Conservation (phyloP, 2,888 invertebrate species). For the Eilema sororculum region DNA sequence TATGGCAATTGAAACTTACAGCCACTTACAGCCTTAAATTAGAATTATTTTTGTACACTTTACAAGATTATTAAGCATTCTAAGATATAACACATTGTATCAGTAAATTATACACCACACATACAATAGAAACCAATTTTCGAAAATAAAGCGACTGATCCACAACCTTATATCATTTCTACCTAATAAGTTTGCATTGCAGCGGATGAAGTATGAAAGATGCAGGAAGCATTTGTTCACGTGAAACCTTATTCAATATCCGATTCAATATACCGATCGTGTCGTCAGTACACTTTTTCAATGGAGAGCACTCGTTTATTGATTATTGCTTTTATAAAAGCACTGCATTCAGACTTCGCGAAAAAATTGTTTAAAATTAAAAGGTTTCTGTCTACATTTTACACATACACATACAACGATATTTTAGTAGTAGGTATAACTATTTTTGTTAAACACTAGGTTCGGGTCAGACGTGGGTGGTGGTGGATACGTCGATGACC, state of each 20-base stretch:
- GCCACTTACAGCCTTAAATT: no score
- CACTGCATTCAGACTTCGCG: neutral
- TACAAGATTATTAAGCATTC: no score
- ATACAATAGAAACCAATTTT: neutral
- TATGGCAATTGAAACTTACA: no score
- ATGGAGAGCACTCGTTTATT: neutral
- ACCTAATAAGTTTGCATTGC: no score
- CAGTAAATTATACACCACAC: neutral
- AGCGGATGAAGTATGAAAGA: neutral
- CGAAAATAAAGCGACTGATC: neutral
- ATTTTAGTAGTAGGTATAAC: neutral
- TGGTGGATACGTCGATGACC: no score
- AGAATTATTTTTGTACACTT: neutral
- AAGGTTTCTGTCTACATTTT: neutral
- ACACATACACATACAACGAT: neutral
- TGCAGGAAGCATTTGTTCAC: neutral
- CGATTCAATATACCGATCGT: neutral
- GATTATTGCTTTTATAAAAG: neutral
- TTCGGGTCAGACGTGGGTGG: no score
- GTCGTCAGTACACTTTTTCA: neutral
- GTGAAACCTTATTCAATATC: neutral
- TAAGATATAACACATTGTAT: neutral
- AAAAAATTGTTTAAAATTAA: neutral
- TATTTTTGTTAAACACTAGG: neutral
- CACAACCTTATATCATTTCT: neutral